Conservation (phyloP, 2,888 invertebrate species). For the Eupelmus urozonus region DNA sequence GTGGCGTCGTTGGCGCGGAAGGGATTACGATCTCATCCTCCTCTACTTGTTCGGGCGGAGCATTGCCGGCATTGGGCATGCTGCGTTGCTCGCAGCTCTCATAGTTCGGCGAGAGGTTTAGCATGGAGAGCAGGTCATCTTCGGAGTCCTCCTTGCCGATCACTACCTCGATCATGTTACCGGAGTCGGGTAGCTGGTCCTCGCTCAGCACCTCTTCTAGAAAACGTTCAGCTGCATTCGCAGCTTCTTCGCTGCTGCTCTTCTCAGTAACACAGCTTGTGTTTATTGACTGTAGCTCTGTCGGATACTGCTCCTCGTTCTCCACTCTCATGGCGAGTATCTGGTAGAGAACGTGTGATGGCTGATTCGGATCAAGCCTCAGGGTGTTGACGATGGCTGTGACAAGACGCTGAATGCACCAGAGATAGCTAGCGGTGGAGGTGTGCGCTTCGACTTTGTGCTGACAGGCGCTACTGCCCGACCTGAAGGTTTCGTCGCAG, state of each 20-base stretch:
- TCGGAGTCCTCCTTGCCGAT: conserved; percentile 59
- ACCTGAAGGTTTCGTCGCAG: conserved; percentile 64
- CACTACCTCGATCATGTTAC: conserved; percentile 59
- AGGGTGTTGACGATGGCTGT: conserved; percentile 56
- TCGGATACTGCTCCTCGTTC: conserved; percentile 27
- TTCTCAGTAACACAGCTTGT: neutral
- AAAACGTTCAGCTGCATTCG: conserved; percentile 27
- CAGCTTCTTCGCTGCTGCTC: conserved; percentile 8
- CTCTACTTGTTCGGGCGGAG: conserved; percentile 74
- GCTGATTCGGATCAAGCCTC: conserved; percentile 44
- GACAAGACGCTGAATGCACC: conserved; percentile 64
- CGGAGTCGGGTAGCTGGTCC: conserved; percentile 57
- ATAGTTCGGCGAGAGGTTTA: conserved; percentile 58
- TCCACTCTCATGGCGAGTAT: conserved; percentile 43
- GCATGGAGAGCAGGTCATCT: conserved; percentile 56
- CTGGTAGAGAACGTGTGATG: conserved; percentile 48
- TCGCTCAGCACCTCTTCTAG: conserved; percentile 57
- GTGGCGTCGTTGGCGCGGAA: neutral
- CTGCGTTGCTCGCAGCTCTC: conserved; percentile 71
- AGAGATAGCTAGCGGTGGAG: conserved; percentile 65
- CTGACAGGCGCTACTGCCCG: conserved; percentile 61
- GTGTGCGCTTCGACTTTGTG: conserved; percentile 65
- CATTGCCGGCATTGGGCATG: conserved; percentile 78
- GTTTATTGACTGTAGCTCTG: neutral
- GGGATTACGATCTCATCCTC: conserved; percentile 18